Conservation (phyloP, 2,113 vertebrate genomes). For the Lagopus muta region DNA sequence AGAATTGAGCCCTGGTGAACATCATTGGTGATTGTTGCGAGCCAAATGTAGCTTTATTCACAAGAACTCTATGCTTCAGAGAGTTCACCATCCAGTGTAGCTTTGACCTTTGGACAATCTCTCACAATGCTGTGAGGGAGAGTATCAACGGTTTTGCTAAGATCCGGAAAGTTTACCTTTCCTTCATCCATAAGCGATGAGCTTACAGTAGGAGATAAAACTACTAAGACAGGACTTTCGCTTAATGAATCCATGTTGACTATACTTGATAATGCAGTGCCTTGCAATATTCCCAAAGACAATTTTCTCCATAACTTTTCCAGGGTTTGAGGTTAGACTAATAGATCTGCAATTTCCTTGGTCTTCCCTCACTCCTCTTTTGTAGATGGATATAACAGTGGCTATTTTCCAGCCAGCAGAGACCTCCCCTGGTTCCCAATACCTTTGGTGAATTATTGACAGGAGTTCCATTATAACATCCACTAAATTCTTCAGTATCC, state of each 20-base stretch:
- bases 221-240: neutral
- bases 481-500: neutral
- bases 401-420: neutral
- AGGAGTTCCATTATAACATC: neutral
- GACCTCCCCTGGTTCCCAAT: neutral
- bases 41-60: neutral
- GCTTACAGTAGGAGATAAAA: neutral
- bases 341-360: neutral
- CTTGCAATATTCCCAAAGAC: neutral
- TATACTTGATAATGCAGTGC: neutral
- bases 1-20: neutral
- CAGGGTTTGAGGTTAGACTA: neutral
- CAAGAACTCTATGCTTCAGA: neutral
- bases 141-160: neutral
- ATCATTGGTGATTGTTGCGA: neutral
- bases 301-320: neutral
- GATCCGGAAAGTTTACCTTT: neutral
- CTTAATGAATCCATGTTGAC: neutral
- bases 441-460: neutral
- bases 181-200: neutral
- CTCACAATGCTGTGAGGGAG: neutral
- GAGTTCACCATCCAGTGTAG: neutral
- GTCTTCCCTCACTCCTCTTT: neutral
- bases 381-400: neutral
- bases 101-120: neutral